A percentile compares a stretch with the other conserved stretches of the same genome.
These are phyloP conservation scores for Watersipora subatra DNA, from an alignment of 1,140 invertebrate species.

Conservation along the genomic window DNA sequence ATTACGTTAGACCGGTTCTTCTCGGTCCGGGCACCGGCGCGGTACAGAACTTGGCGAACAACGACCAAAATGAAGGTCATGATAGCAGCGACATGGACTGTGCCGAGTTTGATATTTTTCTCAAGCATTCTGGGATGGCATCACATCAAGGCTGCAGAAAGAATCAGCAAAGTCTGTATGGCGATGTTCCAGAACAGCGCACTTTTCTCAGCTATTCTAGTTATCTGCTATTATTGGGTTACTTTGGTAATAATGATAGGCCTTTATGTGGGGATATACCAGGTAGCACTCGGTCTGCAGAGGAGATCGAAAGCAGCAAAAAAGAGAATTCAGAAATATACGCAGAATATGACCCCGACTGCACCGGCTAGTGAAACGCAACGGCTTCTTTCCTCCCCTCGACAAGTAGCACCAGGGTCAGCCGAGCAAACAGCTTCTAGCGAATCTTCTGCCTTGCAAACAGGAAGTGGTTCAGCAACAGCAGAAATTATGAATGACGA, in stretches of 20 bases:
- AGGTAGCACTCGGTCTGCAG: slow-evolving; percentile 94
- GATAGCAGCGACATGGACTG: slow-evolving; percentile 76
- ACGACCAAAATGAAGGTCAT: slow-evolving; percentile 83
- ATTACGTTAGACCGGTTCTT: slow-evolving; percentile 98
- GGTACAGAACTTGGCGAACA: slow-evolving; percentile 92
- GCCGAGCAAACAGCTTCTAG: slow-evolving; percentile 51
- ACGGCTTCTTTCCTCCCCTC: slow-evolving; percentile 9
- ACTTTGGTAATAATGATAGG: slow-evolving; percentile 47
- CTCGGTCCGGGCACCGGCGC: slow-evolving; percentile 95
- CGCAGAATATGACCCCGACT: slow-evolving; percentile 12
- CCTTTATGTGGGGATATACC: slow-evolving; percentile 93
- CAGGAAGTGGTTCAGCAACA: slow-evolving; percentile 2
- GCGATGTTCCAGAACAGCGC: slow-evolving; percentile 97
- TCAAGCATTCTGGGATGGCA: slow-evolving; percentile 99
- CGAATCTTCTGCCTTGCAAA: slow-evolving; percentile 85
- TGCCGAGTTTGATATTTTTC: slow-evolving; percentile 90
- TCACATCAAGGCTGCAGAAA: too few relatives aligned
- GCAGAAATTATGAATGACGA: background rate
- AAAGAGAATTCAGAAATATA: slow-evolving; percentile 45
- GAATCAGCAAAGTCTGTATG: too few relatives aligned
- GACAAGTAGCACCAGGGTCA: slow-evolving; percentile 17
- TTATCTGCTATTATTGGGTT: slow-evolving; percentile 95
- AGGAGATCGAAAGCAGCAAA: slow-evolving; percentile 68
- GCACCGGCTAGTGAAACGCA: slow-evolving; percentile 8
- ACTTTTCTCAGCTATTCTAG: slow-evolving; percentile 90